Evolutionary conservation across 2,888 invertebrate genomes (phyloP).

Genomic region (Octodonta nipae): DNA sequence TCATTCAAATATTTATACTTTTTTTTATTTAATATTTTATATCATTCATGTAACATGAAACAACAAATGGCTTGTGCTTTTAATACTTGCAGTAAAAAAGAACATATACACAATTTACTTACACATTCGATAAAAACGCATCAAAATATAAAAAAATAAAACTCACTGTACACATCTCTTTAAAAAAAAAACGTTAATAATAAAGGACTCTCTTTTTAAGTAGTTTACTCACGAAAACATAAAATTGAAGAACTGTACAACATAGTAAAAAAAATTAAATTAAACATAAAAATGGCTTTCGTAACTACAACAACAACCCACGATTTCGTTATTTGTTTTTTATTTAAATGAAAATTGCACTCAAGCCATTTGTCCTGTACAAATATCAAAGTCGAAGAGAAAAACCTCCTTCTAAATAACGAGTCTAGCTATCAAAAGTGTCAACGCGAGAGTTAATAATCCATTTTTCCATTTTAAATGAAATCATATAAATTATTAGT

Average conservation of each 20-base stretch:
- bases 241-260: slow-evolving; percentile 31
- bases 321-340: no score
- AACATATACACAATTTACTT: slow-evolving; percentile 23
- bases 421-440: slow-evolving; percentile 38
- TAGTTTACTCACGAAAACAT: slow-evolving; percentile 25
- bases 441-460: slow-evolving; percentile 39
- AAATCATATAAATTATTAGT: slow-evolving; percentile 36
- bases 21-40: slow-evolving; percentile 4
- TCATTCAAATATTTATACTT: not conserved
- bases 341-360: slow-evolving; percentile 33
- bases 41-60: slow-evolving; percentile 33
- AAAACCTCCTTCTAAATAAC: slow-evolving; percentile 35
- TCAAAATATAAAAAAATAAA: slow-evolving; percentile 32
- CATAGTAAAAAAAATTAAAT: slow-evolving; percentile 20
- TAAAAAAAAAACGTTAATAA: slow-evolving; percentile 8
- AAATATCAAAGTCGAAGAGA: no score
- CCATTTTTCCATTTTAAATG: slow-evolving; percentile 38
- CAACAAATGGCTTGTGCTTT: slow-evolving; percentile 35
- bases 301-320: slow-evolving; percentile 31
- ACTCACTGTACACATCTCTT: slow-evolving; percentile 31
- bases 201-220: slow-evolving; percentile 30
- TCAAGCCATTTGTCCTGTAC: slow-evolving; percentile 38
- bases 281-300: slow-evolving; percentile 28
- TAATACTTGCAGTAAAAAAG: slow-evolving; percentile 26
- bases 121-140: slow-evolving; percentile 26